Evolutionary conservation across 2,113 vertebrate genomes (phyloP).

Genomic region (Pollimyrus isidori): DNA sequence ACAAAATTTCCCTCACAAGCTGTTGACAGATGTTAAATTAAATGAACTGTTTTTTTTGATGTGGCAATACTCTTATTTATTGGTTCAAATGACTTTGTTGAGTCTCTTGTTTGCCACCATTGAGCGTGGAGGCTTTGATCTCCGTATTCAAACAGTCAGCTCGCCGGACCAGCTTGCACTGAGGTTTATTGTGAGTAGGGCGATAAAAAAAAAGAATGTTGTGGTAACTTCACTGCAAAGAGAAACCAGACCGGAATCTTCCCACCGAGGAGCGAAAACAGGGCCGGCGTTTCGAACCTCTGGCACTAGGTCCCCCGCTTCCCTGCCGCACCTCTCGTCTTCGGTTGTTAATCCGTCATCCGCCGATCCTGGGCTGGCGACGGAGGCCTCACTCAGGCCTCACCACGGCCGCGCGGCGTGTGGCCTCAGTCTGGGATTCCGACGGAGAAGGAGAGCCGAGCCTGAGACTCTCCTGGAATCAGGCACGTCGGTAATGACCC

Average conservation of each 20-base stretch:
- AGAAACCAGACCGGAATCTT: not conserved
- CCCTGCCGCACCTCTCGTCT: no score
- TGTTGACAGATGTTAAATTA: constrained; percentile 68
- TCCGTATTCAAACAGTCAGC: constrained; percentile 14
- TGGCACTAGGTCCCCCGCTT: not conserved
- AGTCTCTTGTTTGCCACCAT: constrained; percentile 54
- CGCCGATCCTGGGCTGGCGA: not conserved
- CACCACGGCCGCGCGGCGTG: not conserved
- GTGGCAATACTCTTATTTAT: constrained; percentile 67
- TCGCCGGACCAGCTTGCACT: not conserved
- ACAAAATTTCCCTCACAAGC: constrained; percentile 57
- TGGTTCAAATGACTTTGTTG: constrained; percentile 68
- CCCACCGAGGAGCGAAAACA: not conserved
- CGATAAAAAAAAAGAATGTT: not conserved
- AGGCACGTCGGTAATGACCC: not conserved
- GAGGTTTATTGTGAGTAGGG: not conserved
- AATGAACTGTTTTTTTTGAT: constrained; percentile 66
- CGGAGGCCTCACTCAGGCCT: not conserved
- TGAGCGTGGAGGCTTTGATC: constrained; percentile 39
- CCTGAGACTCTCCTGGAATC: not conserved
- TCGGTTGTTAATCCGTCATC: not conserved
- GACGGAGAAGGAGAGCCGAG: no score
- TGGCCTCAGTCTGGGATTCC: not conserved
- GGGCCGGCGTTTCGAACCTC: not conserved
- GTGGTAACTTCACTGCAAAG: not conserved